Percentiles rank a stretch among this genome's conserved stretches.
phyloP scores from a whole-genome alignment of 1,140 invertebrate species.

The Proctacanthus coquilletti region DNA sequence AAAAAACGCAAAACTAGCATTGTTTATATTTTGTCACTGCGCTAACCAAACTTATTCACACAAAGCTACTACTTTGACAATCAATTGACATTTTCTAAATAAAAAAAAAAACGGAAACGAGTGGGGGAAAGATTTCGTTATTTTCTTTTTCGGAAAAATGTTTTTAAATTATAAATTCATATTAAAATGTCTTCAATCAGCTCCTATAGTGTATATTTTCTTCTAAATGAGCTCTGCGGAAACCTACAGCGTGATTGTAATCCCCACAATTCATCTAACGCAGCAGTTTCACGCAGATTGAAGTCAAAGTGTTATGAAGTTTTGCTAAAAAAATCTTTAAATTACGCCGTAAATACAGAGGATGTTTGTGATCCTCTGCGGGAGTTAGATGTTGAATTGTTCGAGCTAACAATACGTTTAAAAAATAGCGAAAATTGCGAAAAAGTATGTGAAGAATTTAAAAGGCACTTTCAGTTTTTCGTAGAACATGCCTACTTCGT shows the following conservation, averaged over 20 bases:
- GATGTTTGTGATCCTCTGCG: conserved; percentile 6
- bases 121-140: no score
- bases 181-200: no score
- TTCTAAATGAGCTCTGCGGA: conserved; percentile 8
- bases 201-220: conserved; percentile 9
- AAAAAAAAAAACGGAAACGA: no score
- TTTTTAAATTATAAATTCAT: no score
- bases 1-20: no score
- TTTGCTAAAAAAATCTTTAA: conserved; percentile 9
- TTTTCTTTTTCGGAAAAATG: no score
- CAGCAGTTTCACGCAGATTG: conserved; percentile 5
- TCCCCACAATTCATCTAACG: neutral
- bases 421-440: conserved; percentile 1
- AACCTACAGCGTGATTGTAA: conserved; percentile 4
- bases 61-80: no score
- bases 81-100: no score
- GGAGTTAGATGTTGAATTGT: conserved; percentile 7
- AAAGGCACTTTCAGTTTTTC: conserved; percentile 4
- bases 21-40: no score
- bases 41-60: no score
- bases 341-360: neutral
- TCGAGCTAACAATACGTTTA: conserved; percentile 7
- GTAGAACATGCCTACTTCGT: conserved; percentile 6
- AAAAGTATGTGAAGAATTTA: neutral
- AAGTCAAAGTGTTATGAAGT: conserved; percentile 8